These are phyloP conservation scores for Corythoichthys haematopterus DNA, from an alignment of 2,113 vertebrate genomes.

Conservation along the genomic window DNA sequence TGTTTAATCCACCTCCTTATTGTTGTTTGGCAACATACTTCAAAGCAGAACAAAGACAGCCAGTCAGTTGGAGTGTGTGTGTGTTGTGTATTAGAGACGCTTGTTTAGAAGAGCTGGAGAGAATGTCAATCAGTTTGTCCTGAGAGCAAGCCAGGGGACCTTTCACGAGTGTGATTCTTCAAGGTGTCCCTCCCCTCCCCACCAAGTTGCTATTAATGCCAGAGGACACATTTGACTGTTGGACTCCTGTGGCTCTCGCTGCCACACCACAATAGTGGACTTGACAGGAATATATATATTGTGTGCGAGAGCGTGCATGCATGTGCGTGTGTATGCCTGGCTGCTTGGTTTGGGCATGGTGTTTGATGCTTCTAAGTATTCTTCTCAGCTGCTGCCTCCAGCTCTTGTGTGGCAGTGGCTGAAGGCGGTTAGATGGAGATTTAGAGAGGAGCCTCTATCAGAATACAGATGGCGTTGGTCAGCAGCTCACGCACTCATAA, in stretches of 20 bases:
- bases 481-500: conserved; percentile 15
- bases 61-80: conserved; percentile 17
- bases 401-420: conserved; percentile 67
- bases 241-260: conserved; percentile 57
- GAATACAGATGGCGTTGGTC: conserved; percentile 66
- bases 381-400: conserved; percentile 65
- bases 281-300: conserved; percentile 45
- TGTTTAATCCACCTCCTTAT: neutral
- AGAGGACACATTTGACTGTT: conserved; percentile 66
- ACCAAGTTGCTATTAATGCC: conserved; percentile 59
- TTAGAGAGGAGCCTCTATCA: conserved; percentile 59
- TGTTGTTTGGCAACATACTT: conserved; percentile 24
- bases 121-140: conserved; percentile 58
- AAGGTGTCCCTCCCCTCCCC: conserved; percentile 61
- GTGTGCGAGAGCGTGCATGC: conserved; percentile 6
- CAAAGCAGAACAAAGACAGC: conserved; percentile 21
- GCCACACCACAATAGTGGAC: conserved; percentile 53
- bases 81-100: conserved; percentile 32
- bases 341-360: conserved; percentile 37
- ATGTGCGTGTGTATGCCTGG: conserved; percentile 10
- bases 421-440: conserved; percentile 69
- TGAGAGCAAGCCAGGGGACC: conserved; percentile 41
- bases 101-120: conserved; percentile 47
- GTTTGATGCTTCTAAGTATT: conserved; percentile 64
- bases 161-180: conserved; percentile 59